Percentiles rank a stretch among this genome's conserved stretches.
Conservation (phyloP, 1,140 invertebrate species). For the Antheraea mylitta region DNA sequence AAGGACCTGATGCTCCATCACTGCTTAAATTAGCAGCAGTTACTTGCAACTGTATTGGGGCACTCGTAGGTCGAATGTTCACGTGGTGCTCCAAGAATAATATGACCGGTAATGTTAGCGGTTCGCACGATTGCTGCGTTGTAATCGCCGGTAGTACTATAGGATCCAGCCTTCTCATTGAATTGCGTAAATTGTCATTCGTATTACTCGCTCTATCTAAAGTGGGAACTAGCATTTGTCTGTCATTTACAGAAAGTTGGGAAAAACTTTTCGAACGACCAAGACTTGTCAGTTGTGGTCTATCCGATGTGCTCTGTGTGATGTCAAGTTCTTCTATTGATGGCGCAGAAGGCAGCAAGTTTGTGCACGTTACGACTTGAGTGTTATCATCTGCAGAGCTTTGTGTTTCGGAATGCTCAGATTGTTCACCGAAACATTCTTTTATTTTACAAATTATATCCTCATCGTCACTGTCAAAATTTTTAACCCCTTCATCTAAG, state of each 20-base stretch:
- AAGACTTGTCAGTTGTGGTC: constrained; percentile 37
- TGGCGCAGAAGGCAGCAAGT: constrained; percentile 33
- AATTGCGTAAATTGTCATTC: constrained; percentile 61
- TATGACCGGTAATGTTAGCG: constrained; percentile 67
- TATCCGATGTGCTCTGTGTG: constrained; percentile 29
- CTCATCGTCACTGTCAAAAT: constrained; percentile 65
- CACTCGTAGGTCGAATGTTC: constrained; percentile 66
- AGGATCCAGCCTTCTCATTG: constrained; percentile 68
- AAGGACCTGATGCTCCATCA: constrained; percentile 58
- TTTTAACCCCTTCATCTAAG: constrained; percentile 57
- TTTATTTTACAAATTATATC: constrained; percentile 68
- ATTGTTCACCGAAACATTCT: constrained; percentile 49
- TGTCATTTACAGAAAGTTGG: constrained; percentile 45
- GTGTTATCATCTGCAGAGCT: constrained; percentile 66
- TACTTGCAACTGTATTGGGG: constrained; percentile 72
- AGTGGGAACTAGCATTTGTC: constrained; percentile 36
- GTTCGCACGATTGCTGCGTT: constrained; percentile 51
- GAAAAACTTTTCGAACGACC: constrained; percentile 68
- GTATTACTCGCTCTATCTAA: constrained; percentile 53
- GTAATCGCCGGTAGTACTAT: constrained; percentile 62
- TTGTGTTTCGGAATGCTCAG: constrained; percentile 39
- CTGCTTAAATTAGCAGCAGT: constrained; percentile 67
- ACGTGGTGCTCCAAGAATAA: constrained; percentile 71
- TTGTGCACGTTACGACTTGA: constrained; percentile 53
- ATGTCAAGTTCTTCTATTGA: constrained; percentile 41